A percentile compares a stretch with the other conserved stretches of the same genome.
Conservation (phyloP, 2,797 vertebrate species). For the Naso thynnoides region DNA sequence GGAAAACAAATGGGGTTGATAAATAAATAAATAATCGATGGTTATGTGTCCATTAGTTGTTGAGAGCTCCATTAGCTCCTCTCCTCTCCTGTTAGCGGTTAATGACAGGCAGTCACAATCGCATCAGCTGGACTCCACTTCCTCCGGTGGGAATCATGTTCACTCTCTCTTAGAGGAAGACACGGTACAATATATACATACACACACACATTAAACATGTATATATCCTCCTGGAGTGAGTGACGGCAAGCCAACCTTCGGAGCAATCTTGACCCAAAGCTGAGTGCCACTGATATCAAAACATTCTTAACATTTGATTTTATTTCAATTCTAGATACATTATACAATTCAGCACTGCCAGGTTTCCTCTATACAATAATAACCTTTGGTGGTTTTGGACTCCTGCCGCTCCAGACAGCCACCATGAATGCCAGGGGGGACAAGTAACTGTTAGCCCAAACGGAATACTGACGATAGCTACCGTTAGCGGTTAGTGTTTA, state of each 20-base stretch:
- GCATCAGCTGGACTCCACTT: constrained; percentile 83
- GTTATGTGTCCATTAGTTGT: constrained; percentile 85
- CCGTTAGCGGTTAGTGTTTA: too few relatives aligned
- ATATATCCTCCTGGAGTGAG: constrained; percentile 9
- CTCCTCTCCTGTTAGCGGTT: constrained; percentile 80
- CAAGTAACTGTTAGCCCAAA: constrained; percentile 17
- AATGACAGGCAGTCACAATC: constrained; percentile 84
- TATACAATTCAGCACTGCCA: neutral
- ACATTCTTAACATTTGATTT: neutral
- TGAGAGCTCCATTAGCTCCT: constrained; percentile 86
- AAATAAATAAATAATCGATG: constrained; percentile 86
- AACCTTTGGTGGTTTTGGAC: constrained; percentile 33
- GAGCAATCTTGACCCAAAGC: neutral
- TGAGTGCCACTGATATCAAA: neutral
- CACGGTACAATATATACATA: constrained; percentile 43
- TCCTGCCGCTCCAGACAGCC: constrained; percentile 35
- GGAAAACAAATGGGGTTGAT: constrained; percentile 76
- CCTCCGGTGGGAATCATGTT: constrained; percentile 78
- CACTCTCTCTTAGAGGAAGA: constrained; percentile 47
- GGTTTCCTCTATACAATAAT: neutral
- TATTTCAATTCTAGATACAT: neutral
- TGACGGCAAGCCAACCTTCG: neutral
- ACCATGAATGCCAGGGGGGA: constrained; percentile 31
- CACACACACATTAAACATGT: constrained; percentile 39
- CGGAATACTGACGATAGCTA: constrained; percentile 10